phyloP scores from a whole-genome alignment of 2,113 vertebrate species.

The Coptodon bakossiorum region DNA sequence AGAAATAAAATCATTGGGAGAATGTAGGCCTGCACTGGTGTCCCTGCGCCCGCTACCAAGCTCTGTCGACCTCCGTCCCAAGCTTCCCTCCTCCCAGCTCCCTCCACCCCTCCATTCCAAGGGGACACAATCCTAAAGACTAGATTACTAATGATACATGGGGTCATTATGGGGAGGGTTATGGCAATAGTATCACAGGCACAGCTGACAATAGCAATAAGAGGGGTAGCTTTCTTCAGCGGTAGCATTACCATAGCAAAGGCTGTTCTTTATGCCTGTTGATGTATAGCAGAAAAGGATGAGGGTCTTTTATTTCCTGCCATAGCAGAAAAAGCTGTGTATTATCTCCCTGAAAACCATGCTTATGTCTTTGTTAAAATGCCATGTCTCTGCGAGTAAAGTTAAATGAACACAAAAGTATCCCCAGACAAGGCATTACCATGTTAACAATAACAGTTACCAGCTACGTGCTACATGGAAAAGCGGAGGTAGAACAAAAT shows the following conservation, averaged over 20 bases:
- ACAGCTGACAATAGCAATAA: conserved; percentile 59
- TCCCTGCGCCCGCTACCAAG: conserved; percentile 43
- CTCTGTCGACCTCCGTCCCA: conserved; percentile 47
- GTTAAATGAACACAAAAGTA: conserved; percentile 26
- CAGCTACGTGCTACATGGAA: neutral
- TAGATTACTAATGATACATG: conserved; percentile 73
- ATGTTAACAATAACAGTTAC: conserved; percentile 7
- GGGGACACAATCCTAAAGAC: conserved; percentile 70
- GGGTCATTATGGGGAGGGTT: conserved; percentile 67
- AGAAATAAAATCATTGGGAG: conserved; percentile 72
- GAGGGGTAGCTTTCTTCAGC: conserved; percentile 56
- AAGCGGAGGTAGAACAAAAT: neutral
- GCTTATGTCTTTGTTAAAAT: conserved; percentile 29
- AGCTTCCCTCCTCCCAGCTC: conserved; percentile 17
- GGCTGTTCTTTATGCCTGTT: conserved; percentile 38
- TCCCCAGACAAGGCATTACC: conserved; percentile 4
- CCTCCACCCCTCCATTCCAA: conserved; percentile 43
- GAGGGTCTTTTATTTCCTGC: conserved; percentile 45
- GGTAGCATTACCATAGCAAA: conserved; percentile 43
- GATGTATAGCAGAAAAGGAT: conserved; percentile 33
- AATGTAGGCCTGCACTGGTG: conserved; percentile 54
- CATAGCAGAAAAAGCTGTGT: neutral
- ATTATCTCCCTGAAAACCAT: conserved; percentile 22
- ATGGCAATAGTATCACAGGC: conserved; percentile 62
- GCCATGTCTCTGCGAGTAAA: neutral